Evolutionary conservation across 2,113 vertebrate genomes (phyloP).

Genomic region (Aleadryas rufinucha): DNA sequence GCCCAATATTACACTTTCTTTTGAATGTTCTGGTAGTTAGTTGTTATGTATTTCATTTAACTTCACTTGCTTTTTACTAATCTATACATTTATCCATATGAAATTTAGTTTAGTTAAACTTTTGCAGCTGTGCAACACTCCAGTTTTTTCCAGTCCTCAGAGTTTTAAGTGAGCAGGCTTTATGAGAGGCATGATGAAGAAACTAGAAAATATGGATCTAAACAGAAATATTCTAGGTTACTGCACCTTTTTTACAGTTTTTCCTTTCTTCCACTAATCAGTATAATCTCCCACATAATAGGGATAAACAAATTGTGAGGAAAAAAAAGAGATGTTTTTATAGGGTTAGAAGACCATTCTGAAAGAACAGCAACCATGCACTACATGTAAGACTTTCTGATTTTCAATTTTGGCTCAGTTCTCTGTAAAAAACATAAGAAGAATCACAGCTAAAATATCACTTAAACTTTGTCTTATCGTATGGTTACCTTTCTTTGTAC

Average conservation of each 20-base stretch:
- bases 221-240: background rate
- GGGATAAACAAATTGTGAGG: background rate
- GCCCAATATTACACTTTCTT: background rate
- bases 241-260: background rate
- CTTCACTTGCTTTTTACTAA: background rate
- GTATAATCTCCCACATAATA: background rate
- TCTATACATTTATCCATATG: background rate
- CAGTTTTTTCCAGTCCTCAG: background rate
- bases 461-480: background rate
- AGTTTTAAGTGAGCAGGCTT: background rate
- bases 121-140: background rate
- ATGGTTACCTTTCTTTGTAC: background rate
- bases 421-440: background rate
- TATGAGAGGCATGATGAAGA: background rate
- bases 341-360: background rate
- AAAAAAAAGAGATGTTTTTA: background rate
- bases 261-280: background rate
- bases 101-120: background rate
- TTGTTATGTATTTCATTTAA: background rate
- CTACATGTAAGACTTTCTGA: background rate
- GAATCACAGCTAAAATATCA: background rate
- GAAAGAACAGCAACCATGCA: background rate
- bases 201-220: background rate
- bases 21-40: background rate
- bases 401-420: background rate